These are phyloP conservation scores for Girardinichthys multiradiatus DNA, from an alignment of 2,113 vertebrate species.

Conservation along the genomic window DNA sequence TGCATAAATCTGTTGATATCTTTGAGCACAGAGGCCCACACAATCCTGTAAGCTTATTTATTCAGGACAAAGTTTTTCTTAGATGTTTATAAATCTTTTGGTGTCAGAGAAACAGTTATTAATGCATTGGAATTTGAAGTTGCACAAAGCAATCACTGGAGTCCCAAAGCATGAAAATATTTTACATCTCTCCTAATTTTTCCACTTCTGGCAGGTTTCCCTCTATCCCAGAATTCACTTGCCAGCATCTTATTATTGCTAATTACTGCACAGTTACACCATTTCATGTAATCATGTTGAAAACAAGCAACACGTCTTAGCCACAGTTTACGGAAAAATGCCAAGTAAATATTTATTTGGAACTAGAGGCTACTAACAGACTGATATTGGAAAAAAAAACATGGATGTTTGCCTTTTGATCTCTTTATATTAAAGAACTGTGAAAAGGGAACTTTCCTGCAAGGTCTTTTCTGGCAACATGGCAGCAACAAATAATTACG, in stretches of 20 bases:
- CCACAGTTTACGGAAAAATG: slow-evolving; percentile 29
- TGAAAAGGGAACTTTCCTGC: neutral
- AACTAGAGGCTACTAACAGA: slow-evolving; percentile 16
- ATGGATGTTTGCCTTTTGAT: neutral
- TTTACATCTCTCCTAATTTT: slow-evolving; percentile 44
- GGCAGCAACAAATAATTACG: neutral
- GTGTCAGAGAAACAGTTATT: neutral
- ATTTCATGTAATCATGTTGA: slow-evolving; percentile 62
- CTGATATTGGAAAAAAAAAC: neutral
- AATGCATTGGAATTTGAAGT: slow-evolving; percentile 26
- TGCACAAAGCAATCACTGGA: slow-evolving; percentile 41
- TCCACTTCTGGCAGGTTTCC: slow-evolving; percentile 57
- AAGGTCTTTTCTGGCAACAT: neutral
- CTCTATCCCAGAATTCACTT: slow-evolving; percentile 33
- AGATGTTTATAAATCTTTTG: neutral
- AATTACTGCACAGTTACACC: slow-evolving; percentile 64
- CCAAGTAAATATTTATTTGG: slow-evolving; percentile 23
- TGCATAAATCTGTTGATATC: slow-evolving; percentile 12
- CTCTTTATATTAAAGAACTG: neutral
- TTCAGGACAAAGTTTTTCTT: neutral
- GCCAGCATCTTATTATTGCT: slow-evolving; percentile 62
- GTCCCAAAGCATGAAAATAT: slow-evolving; percentile 7
- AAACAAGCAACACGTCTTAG: slow-evolving; percentile 46
- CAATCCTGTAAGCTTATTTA: too few species aligned
- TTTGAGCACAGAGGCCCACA: slow-evolving; percentile 1